A percentile compares a stretch with the other conserved stretches of the same genome.
phyloP scores from a whole-genome alignment of 2,888 invertebrate genomes.

The Mesochorus sp. region DNA sequence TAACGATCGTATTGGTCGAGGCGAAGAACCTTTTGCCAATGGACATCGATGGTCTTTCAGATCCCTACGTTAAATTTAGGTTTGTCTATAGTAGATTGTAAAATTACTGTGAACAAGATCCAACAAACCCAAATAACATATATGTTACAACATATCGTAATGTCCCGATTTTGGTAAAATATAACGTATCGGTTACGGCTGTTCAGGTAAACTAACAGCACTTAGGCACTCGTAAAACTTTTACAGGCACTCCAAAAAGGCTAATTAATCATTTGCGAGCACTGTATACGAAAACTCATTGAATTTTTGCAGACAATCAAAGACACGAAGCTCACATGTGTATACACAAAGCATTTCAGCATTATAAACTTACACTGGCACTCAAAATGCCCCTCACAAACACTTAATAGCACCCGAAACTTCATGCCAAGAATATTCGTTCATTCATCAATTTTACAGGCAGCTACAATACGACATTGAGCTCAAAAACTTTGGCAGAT shows the following conservation, averaged over 20 bases:
- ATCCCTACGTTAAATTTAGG: slow-evolving; percentile 98
- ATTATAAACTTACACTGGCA: not conserved
- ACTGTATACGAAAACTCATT: not conserved
- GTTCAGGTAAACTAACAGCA: not conserved
- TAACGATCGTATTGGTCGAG: slow-evolving; percentile 98
- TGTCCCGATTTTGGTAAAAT: not conserved
- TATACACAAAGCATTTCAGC: not conserved
- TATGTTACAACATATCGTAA: not conserved
- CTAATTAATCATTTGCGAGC: no score
- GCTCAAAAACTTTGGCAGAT: no score
- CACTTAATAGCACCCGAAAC: not conserved
- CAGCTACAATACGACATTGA: no score
- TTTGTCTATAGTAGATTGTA: slow-evolving; percentile 77
- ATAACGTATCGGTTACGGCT: not conserved
- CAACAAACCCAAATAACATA: not conserved
- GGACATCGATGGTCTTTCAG: slow-evolving; percentile 94
- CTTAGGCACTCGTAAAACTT: not conserved
- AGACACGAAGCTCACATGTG: not conserved
- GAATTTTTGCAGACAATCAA: not conserved
- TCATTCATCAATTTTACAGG: no score
- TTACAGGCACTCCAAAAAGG: not conserved
- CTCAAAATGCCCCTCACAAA: not conserved
- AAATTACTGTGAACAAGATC: not conserved
- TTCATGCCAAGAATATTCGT: no score
- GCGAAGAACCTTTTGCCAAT: slow-evolving; percentile 94